Evolutionary conservation across 2,888 invertebrate species (phyloP).

Genomic region (Automeris io): DNA sequence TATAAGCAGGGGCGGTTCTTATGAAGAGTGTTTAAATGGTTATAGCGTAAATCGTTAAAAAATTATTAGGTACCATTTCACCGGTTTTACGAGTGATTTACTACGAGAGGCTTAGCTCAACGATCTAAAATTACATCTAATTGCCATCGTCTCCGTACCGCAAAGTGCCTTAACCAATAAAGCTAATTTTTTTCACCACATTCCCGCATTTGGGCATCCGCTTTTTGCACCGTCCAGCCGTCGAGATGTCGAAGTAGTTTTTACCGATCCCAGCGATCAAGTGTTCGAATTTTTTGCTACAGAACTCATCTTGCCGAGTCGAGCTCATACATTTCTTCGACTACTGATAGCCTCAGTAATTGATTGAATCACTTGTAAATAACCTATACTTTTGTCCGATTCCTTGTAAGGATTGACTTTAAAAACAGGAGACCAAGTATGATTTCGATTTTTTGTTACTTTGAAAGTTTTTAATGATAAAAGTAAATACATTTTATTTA

Average conservation of each 20-base stretch:
- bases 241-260: slow-evolving; percentile 56
- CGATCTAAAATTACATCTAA: slow-evolving; percentile 23
- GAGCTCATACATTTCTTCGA: slow-evolving; percentile 61
- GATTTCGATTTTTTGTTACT: slow-evolving; percentile 7
- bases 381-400: slow-evolving; percentile 43
- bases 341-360: slow-evolving; percentile 54
- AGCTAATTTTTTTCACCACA: slow-evolving; percentile 45
- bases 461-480: slow-evolving; percentile 21
- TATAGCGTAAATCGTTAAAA: neutral
- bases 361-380: slow-evolving; percentile 64
- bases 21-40: too few relatives aligned
- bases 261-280: slow-evolving; percentile 45
- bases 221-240: slow-evolving; percentile 55
- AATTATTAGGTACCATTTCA: neutral
- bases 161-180: slow-evolving; percentile 62
- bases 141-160: slow-evolving; percentile 24
- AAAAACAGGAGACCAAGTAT: slow-evolving; percentile 5
- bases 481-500: slow-evolving; percentile 24
- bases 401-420: slow-evolving; percentile 18
- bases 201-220: slow-evolving; percentile 43
- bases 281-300: slow-evolving; percentile 55
- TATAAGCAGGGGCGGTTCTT: too few relatives aligned
- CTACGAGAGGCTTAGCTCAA: slow-evolving; percentile 6
- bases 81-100: neutral
- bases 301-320: slow-evolving; percentile 58